Base-by-base conservation (phyloP, 2,113 vertebrate species). In the Centrocercus urophasianus region DNA sequence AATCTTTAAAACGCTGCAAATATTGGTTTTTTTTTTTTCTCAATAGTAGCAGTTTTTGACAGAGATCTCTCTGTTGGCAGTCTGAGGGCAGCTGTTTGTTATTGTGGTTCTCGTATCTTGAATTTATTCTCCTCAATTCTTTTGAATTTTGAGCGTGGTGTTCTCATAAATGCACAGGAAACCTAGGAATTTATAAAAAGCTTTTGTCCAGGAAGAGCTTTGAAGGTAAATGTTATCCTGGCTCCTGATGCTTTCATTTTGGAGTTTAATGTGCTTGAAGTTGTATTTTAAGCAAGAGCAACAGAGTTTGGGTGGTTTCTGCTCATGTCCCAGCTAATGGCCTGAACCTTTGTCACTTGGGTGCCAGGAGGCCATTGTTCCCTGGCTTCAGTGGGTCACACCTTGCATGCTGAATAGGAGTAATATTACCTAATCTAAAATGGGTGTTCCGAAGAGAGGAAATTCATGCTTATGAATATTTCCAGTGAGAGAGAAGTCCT, bases 291-390 rank as follows among this genome's bases (percentile, higher is more conserved):
- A 50, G 18, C 18, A 77, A 11, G 4, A 43, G 21, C 17, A 72
- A 34, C 36, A 80, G 59, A 48, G 54, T 22, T 1, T 14, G 25
- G 21, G 16, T 52, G n/a, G 8, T 65, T 91, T 88, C 71, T 93
- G 56, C n/a, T 57, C n/a, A 4, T 64, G 40, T 47, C 50, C 63
- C 69, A 24, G 28, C 24, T 0, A 0, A 12, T 4, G 24, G 6
- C 32, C 34, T 42, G 15, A 67, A 27, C 17, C 56, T 8, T 0
- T 0, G 1, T 17, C 4, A 0, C 22, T 28, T 83, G 24, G 0
- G 10, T 28, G 40, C 65, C 50, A 13, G 43, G 22, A 21, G 43
- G 36, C 69, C 14, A 0, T 16, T 45, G 30, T 19, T 11, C n/a
- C 4, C 6, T 3, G 13, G 13, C 27, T 12, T 27, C 19, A 1